Evolutionary conservation across 2,113 vertebrate species (phyloP).

Genomic region (Anarhynchus alexandrinus): DNA sequence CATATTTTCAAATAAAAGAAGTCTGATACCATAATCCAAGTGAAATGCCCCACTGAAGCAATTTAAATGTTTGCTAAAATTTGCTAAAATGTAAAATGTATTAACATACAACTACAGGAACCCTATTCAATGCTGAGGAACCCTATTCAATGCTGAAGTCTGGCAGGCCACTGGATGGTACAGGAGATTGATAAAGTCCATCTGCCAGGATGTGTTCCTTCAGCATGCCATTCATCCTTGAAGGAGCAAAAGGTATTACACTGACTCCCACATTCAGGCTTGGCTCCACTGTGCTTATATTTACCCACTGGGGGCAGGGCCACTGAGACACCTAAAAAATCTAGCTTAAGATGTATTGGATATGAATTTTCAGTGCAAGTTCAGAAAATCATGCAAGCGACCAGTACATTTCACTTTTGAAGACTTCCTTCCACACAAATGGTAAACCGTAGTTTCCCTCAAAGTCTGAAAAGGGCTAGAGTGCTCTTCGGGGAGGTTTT

Average conservation of each 20-base stretch:
- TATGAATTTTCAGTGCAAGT: not conserved
- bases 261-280: not conserved
- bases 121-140: not conserved
- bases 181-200: not conserved
- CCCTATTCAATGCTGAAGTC: too few species aligned
- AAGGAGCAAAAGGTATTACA: not conserved
- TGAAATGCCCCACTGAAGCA: not conserved
- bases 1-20: not conserved
- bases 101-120: not conserved
- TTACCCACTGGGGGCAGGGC: not conserved
- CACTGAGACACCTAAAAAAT: not conserved
- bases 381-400: not conserved
- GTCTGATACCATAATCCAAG: not conserved
- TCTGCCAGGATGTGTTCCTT: not conserved
- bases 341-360: not conserved
- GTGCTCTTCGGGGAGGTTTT: not conserved
- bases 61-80: not conserved
- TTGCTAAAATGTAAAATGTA: not conserved
- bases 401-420: not conserved
- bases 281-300: not conserved
- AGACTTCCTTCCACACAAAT: not conserved
- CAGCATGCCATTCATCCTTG: not conserved
- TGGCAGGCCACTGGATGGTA: not conserved
- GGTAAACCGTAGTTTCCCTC: not conserved
- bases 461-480: not conserved